Base-by-base conservation (phyloP, 2,113 vertebrate genomes). In the Capreolus pygargus region DNA sequence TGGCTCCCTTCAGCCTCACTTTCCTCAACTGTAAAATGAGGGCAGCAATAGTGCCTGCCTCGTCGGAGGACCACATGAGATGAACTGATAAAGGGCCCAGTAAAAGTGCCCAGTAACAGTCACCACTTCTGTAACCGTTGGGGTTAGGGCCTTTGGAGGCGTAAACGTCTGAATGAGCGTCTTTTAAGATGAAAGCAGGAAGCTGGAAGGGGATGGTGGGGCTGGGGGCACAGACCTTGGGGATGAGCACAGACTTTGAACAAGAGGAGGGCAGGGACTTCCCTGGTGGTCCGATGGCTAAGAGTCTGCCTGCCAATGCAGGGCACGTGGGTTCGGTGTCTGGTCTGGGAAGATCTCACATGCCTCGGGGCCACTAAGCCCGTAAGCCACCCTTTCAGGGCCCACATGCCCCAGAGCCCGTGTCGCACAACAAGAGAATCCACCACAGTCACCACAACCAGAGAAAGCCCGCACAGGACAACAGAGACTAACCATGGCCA, bases 121-220 rank as follows among this genome's bases (percentile, higher is more conserved):
- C 2, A 1, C 47, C n/a, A 27, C 23, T 0, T 3, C 0, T 2
- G 1, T 3, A 47, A 9, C 23, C 1, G 0, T 30, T 2, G 2
- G 0, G 50, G 6, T 1, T 7, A 30, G 50, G 54, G 3, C 9
- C 60, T 64, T 36, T 33, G 76, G 36, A 33, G 54, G 67, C 3
- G 19, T 15, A 5, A 55, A 78, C 2, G 5, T 60, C 88, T n/a
- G 54, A 58, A 33, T 0, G 13, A 21, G n/a, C 21, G 4, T 23
- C 52, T 16, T 27, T 74, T 21, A 33, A 64, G 47, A 28, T 23
- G 67, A 2, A 19, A 43, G 45, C 25, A 28, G 21, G 25, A 8
- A n/a, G n/a, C 0, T 5, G 81, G 55, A 14, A 19, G 33, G 43
- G 58, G 39, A 7, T 4, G n/a, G 25, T 2, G 33, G n/a, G 94